These are phyloP conservation scores for Dinomys branickii DNA, from an alignment of 2,113 vertebrate species.

Conservation along the genomic window DNA sequence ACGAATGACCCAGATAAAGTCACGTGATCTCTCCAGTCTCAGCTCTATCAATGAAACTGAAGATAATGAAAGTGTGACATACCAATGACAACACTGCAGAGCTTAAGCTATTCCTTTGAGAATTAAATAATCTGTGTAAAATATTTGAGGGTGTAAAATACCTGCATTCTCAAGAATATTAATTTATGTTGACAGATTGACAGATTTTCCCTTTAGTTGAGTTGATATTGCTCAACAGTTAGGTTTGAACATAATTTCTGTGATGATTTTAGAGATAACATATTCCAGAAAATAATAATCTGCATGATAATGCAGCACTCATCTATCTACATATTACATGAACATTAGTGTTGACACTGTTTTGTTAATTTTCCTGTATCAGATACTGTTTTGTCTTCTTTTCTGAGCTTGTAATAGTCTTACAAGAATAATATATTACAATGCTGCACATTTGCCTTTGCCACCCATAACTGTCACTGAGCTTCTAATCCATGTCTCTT, in stretches of 20 bases:
- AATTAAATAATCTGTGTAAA: neutral
- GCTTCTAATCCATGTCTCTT: neutral
- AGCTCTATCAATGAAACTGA: neutral
- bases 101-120: neutral
- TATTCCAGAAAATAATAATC: neutral
- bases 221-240: neutral
- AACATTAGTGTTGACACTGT: neutral
- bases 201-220: neutral
- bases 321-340: neutral
- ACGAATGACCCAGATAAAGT: neutral
- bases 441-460: neutral
- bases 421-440: neutral
- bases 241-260: neutral
- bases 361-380: neutral
- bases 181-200: neutral
- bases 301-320: neutral
- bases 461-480: neutral
- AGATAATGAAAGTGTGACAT: neutral
- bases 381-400: neutral
- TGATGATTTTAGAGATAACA: neutral
- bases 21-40: neutral
- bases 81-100: neutral
- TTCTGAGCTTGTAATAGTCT: neutral
- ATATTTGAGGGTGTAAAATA: neutral
- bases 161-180: neutral